phyloP scores from a whole-genome alignment of 2,888 invertebrate species.

The Galeruca laticollis region DNA sequence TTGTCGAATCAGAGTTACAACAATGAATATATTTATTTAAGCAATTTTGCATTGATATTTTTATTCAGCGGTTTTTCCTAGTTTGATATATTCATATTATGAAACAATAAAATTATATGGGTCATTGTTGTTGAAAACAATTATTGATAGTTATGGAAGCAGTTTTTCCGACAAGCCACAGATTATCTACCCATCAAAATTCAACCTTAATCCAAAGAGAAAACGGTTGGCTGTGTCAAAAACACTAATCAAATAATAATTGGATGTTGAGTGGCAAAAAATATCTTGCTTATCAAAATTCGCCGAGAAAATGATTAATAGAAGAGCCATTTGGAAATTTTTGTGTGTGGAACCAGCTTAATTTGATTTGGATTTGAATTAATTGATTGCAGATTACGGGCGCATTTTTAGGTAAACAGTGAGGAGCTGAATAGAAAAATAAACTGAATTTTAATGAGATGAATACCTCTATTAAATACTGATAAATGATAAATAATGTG shows the following conservation, averaged over 20 bases:
- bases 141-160: too few relatives aligned
- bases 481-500: conserved; percentile 6
- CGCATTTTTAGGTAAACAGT: conserved; percentile 23
- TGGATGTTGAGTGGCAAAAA: conserved; percentile 43
- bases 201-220: conserved; percentile 28
- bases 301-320: conserved; percentile 35
- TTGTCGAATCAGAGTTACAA: neutral
- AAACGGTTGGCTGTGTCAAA: conserved; percentile 33
- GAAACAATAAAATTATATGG: too few relatives aligned
- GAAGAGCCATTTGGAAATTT: neutral
- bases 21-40: neutral
- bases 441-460: conserved; percentile 23
- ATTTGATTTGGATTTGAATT: conserved; percentile 34
- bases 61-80: neutral
- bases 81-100: too few relatives aligned
- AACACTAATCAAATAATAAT: conserved; percentile 44
- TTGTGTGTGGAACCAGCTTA: conserved; percentile 10
- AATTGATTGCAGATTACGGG: conserved; percentile 22
- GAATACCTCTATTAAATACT: conserved; percentile 21
- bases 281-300: conserved; percentile 41
- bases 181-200: too few relatives aligned
- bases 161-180: too few relatives aligned
- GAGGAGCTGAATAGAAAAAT: conserved; percentile 15
- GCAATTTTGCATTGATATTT: neutral
- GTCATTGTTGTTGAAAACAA: too few relatives aligned